A percentile compares a stretch with the other conserved stretches of the same genome.
Evolutionary conservation across 2,113 vertebrate genomes (phyloP).

Genomic region (Hipposideros armiger): DNA sequence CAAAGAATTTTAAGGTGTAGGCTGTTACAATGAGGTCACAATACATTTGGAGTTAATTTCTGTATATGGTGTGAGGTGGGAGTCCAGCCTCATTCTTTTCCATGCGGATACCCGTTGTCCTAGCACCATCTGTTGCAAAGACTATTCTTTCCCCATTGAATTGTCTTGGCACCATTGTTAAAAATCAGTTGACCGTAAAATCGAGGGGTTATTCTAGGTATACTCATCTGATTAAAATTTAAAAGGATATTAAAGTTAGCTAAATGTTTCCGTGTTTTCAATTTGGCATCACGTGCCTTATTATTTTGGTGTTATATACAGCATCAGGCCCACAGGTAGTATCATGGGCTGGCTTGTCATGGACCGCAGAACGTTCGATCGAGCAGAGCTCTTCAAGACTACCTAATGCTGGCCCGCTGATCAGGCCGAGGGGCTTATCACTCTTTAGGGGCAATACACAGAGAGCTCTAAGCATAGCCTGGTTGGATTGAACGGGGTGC

Average conservation of each 20-base stretch:
- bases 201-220: background rate
- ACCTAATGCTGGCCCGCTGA: background rate
- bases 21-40: background rate
- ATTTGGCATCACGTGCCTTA: background rate
- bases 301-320: fast-evolving
- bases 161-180: background rate
- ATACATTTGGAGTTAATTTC: background rate
- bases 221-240: background rate
- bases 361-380: background rate
- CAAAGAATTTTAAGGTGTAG: background rate
- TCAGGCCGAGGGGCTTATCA: no score
- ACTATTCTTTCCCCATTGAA: background rate
- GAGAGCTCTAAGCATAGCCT: background rate
- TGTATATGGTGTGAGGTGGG: background rate
- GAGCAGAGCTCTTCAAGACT: background rate
- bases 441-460: background rate
- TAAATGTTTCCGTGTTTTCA: background rate
- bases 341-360: background rate
- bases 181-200: background rate
- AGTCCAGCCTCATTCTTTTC: background rate
- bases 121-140: background rate
- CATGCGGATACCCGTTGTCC: background rate
- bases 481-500: background rate
- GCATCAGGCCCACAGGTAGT: background rate
- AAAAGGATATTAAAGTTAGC: background rate